Evolutionary conservation across 2,113 vertebrate genomes (phyloP).

Genomic region (Dolichotis patagonum): DNA sequence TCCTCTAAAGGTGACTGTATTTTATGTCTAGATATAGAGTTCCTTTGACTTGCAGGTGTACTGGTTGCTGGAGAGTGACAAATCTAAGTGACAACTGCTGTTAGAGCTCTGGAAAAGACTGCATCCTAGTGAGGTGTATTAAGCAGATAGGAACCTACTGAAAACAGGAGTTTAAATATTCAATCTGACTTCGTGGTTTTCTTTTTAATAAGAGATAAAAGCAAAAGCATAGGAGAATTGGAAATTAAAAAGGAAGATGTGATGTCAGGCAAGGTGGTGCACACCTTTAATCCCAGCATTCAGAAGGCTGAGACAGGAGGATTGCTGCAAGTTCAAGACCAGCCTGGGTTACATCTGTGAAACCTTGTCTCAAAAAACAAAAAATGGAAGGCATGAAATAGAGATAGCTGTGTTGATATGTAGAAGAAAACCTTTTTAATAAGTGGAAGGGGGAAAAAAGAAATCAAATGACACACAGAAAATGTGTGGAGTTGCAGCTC

Average conservation of each 20-base stretch:
- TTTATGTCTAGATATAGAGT: constrained; percentile 28
- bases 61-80: constrained; percentile 39
- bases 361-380: neutral
- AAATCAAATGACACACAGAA: constrained; percentile 48
- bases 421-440: constrained; percentile 47
- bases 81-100: constrained; percentile 41
- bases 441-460: neutral
- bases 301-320: neutral
- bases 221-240: constrained; percentile 36
- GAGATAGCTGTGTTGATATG: constrained; percentile 28
- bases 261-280: neutral
- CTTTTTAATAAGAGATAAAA: constrained; percentile 43
- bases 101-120: constrained; percentile 33
- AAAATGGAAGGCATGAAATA: neutral
- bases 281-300: neutral
- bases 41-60: constrained; percentile 18
- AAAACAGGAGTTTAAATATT: constrained; percentile 57
- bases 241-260: constrained; percentile 54
- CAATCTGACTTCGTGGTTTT: constrained; percentile 49
- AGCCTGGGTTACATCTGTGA: neutral
- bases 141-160: constrained; percentile 22
- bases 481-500: neutral
- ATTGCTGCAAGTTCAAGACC: neutral
- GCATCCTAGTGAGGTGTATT: neutral
- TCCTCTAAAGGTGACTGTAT: neutral